Percentiles rank a stretch among this genome's conserved stretches.
Evolutionary conservation across 2,113 vertebrate genomes (phyloP).

Genomic region (Antennarius striatus): DNA sequence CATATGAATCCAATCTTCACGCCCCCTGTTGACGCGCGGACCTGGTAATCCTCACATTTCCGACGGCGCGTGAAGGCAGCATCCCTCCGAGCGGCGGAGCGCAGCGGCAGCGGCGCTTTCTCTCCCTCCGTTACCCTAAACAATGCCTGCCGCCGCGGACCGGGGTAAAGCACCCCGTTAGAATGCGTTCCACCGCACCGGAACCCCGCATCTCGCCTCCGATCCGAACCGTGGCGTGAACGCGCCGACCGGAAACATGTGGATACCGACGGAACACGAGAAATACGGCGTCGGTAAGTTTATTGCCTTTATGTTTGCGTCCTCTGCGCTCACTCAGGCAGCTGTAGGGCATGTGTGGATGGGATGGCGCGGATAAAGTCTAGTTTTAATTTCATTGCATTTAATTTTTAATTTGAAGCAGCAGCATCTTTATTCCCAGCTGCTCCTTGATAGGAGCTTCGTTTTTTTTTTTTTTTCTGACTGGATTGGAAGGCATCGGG

Average conservation of each 20-base stretch:
- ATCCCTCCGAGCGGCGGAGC: constrained; percentile 44
- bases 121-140: constrained; percentile 75
- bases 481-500: too few species aligned
- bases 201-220: constrained; percentile 52
- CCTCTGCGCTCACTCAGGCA: constrained; percentile 26
- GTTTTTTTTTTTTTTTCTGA: background rate
- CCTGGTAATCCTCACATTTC: background rate
- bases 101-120: constrained; percentile 45
- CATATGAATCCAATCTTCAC: background rate
- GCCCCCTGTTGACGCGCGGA: background rate
- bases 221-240: constrained; percentile 54
- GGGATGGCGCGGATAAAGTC: background rate
- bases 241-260: constrained; percentile 82
- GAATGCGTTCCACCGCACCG: constrained; percentile 66
- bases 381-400: background rate
- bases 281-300: constrained; percentile 99
- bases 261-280: constrained; percentile 96
- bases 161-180: constrained; percentile 68
- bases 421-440: too few species aligned
- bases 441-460: too few species aligned
- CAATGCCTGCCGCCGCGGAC: constrained; percentile 78
- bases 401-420: constrained; percentile 14
- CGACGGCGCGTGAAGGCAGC: constrained; percentile 41
- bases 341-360: constrained; percentile 27
- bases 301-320: constrained; percentile 42